Evolutionary conservation across 2,888 invertebrate genomes (phyloP).

Genomic region (Cetonia aurata): DNA sequence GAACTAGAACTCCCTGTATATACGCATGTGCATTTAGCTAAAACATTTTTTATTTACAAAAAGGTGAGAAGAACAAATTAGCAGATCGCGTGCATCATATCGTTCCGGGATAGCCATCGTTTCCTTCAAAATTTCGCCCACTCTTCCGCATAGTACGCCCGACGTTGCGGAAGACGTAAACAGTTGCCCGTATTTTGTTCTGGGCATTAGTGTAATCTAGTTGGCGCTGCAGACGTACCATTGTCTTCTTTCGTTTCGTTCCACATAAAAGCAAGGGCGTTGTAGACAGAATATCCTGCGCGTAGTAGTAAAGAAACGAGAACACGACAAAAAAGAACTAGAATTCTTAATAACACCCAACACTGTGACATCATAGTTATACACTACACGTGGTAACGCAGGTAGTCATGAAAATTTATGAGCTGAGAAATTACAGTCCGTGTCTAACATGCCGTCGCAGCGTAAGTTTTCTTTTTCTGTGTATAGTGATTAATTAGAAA

Average conservation of each 20-base stretch:
- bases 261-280: background rate
- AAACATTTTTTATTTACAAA: background rate
- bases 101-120: background rate
- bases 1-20: no score
- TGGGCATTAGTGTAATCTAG: constrained; percentile 2
- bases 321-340: no score
- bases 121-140: background rate
- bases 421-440: constrained; percentile 16
- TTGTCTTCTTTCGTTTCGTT: background rate
- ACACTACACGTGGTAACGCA: background rate
- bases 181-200: background rate
- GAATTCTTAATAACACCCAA: no score
- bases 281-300: no score
- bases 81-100: background rate
- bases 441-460: constrained; percentile 6
- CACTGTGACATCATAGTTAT: no score
- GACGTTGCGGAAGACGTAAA: background rate
- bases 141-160: background rate
- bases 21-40: no score
- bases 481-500: constrained; percentile 19
- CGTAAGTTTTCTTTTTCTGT: background rate
- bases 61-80: background rate
- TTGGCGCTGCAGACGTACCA: background rate
- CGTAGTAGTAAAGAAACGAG: background rate
- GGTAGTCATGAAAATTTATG: constrained; percentile 25